Conservation (phyloP, 2,797 vertebrate genomes). For the Margarornis squamiger region DNA sequence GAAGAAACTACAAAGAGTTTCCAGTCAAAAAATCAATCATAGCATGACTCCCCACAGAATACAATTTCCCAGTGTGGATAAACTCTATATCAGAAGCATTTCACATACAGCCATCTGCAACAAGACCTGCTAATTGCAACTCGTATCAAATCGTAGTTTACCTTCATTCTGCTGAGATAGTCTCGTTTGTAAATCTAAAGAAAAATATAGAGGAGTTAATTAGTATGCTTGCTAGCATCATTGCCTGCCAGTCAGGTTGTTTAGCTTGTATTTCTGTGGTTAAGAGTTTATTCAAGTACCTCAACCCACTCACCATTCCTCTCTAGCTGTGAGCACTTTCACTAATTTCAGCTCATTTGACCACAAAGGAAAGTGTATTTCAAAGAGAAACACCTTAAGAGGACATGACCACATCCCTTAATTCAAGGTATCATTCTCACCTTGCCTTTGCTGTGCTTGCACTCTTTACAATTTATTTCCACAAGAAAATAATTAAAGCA, state of each 20-base stretch:
- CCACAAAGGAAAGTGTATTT: neutral
- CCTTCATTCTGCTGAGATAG: constrained; percentile 85
- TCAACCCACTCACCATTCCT: neutral
- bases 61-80: neutral
- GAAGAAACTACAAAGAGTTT: neutral
- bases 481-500: neutral
- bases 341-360: neutral
- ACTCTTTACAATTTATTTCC: neutral
- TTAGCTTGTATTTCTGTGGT: neutral
- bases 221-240: neutral
- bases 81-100: neutral
- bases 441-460: neutral
- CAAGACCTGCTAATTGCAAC: neutral
- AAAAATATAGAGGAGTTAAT: constrained; percentile 6
- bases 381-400: neutral
- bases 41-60: neutral
- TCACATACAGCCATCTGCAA: neutral
- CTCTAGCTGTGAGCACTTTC: neutral
- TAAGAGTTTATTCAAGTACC: neutral
- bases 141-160: constrained; percentile 54
- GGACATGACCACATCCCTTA: neutral
- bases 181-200: constrained; percentile 83
- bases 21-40: neutral
- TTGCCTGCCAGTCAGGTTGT: neutral
- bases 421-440: neutral